Base-by-base conservation (phyloP, 1,140 invertebrate genomes). In the Riptortus pedestris region DNA sequence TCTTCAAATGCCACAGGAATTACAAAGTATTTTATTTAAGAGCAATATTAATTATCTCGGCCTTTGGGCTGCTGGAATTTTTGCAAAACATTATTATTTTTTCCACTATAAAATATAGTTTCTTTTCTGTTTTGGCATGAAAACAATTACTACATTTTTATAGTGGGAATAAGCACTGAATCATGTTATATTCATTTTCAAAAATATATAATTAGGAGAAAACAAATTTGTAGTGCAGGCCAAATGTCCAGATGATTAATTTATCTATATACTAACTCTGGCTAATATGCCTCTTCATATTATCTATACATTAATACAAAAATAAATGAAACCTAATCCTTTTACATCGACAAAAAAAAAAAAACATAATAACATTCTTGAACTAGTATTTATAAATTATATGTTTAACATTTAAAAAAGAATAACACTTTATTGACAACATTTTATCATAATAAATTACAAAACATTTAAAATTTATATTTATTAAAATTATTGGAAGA, bases 401-500 rank as follows among this genome's bases (percentile, higher is more conserved):
- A 47, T 47, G 45, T 18, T 47, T 22, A 47, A 47, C 45, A 47
- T 57, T 57, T 29, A 26, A 57, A n/a, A 51, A 63, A 63, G 24
- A 63, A 55, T 55, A 63, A 63, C 61, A 63, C 48, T 18, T 63
- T 29, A 57, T 29, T 51, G 61, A 63, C 48, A 63, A 63, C 61
- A 63, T 51, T 26, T 29, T 26, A 63, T 64, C 29, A 63, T 64
- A 58, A 64, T 28, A 64, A 58, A 20, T 58, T 64, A 33, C 29
- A 57, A 57, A 59, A 64, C 52, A 47, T 38, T 38, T 48, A 60
- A 59, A 59, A 64, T 38, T 22, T 55, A 24, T 59, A 59, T 59
- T 48, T 29, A 63, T 52, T 29, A 52, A 33, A 63, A 33, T 27
- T 48, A 61, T 33, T 66, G 65, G 65, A 66, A 66, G 65, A 66